These are phyloP conservation scores for Nomada lathburiana DNA, from an alignment of 2,888 invertebrate genomes.

Conservation along the genomic window DNA sequence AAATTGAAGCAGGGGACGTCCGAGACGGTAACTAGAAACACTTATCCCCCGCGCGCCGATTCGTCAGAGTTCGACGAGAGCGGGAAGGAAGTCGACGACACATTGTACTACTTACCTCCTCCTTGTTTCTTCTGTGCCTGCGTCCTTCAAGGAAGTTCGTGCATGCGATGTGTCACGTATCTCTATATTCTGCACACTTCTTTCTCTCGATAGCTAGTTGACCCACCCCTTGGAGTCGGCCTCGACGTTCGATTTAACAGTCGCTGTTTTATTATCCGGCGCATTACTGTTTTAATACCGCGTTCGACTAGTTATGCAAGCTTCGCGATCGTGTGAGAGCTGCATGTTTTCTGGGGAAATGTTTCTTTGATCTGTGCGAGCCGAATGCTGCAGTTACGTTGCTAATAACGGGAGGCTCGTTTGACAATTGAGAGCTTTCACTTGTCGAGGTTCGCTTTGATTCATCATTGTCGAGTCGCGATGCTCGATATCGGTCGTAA, in stretches of 20 bases:
- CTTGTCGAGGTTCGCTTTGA: neutral
- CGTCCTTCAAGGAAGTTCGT: slow-evolving; percentile 48
- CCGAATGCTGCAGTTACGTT: neutral
- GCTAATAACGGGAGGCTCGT: neutral
- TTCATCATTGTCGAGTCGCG: neutral
- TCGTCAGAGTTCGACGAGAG: neutral
- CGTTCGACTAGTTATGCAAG: neutral
- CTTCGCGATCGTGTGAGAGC: neutral
- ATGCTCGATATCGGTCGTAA: neutral
- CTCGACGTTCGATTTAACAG: neutral
- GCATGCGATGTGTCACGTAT: slow-evolving; percentile 63
- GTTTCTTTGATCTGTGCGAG: neutral
- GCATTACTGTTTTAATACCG: neutral
- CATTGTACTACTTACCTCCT: slow-evolving; percentile 8
- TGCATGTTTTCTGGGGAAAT: neutral
- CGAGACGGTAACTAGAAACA: slow-evolving; percentile 90
- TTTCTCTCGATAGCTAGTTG: slow-evolving; percentile 41
- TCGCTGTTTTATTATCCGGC: neutral
- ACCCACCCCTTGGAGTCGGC: neutral
- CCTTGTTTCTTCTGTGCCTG: slow-evolving; percentile 54
- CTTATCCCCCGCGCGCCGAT: neutral
- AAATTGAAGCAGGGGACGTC: slow-evolving; percentile 97
- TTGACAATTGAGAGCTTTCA: neutral
- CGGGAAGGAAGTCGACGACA: slow-evolving; percentile 1
- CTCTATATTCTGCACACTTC: slow-evolving; percentile 64